Conservation (phyloP, 2,113 vertebrate genomes). For the Zapornia atra region DNA sequence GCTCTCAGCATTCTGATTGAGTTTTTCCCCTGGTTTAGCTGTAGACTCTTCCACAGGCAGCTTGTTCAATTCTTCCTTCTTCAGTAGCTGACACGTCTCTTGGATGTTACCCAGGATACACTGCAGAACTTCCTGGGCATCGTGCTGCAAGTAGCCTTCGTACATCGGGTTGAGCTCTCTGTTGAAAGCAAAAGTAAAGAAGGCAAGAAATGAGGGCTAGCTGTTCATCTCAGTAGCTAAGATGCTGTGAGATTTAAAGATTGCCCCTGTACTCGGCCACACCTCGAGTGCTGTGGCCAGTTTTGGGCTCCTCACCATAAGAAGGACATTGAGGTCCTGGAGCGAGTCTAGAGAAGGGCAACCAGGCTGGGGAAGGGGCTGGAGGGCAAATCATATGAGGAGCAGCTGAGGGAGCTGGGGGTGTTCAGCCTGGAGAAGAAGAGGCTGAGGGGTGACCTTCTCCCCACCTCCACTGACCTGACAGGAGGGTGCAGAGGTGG, state of each 20-base stretch:
- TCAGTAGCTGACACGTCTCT: constrained; percentile 91
- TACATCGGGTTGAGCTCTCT: constrained; percentile 99
- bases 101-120: constrained; percentile 96
- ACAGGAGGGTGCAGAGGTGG: too few species aligned
- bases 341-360: too few species aligned
- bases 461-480: too few species aligned
- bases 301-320: too few species aligned
- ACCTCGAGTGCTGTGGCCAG: too few species aligned
- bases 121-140: constrained; percentile 96
- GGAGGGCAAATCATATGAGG: too few species aligned
- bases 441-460: too few species aligned
- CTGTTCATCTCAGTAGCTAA: background rate
- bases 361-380: too few species aligned
- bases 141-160: constrained; percentile 95
- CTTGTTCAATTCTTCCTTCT: constrained; percentile 82
- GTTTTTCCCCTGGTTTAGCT: constrained; percentile 36
- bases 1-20: background rate
- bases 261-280: too few species aligned
- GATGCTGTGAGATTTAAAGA: background rate
- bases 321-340: too few species aligned
- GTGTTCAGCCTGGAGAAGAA: too few species aligned
- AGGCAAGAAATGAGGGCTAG: background rate
- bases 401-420: too few species aligned
- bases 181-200: background rate
- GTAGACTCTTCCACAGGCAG: constrained; percentile 45